These are phyloP conservation scores for Dysdera silvatica DNA, from an alignment of 1,140 invertebrate genomes.

Conservation along the genomic window DNA sequence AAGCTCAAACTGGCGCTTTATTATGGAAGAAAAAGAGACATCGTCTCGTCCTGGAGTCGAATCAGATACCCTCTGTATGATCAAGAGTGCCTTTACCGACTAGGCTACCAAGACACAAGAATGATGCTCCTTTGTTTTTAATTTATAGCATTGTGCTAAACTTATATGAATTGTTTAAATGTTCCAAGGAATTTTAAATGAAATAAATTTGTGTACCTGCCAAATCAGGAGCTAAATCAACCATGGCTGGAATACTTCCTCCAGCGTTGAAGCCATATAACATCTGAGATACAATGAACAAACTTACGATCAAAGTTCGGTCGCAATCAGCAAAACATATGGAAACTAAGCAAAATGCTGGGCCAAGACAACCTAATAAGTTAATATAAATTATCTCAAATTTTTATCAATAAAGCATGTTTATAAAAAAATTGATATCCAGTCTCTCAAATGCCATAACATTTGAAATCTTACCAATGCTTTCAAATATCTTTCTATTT, in stretches of 20 bases:
- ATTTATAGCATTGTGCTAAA: no score
- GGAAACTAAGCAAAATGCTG: background rate
- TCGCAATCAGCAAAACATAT: background rate
- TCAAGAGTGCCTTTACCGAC: no score
- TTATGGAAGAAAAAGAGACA: no score
- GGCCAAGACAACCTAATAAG: background rate
- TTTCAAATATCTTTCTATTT: background rate
- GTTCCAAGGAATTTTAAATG: no score
- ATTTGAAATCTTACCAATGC: background rate
- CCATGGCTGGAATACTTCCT: background rate
- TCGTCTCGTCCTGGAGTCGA: no score
- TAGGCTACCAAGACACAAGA: no score
- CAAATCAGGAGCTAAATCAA: constrained; percentile 1
- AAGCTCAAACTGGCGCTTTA: no score
- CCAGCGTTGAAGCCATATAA: background rate
- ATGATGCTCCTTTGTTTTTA: no score
- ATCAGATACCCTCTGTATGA: no score
- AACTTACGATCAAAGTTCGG: background rate
- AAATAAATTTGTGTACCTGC: no score
- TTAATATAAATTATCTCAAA: background rate
- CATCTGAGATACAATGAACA: background rate
- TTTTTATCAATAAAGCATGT: background rate
- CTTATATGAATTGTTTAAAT: no score
- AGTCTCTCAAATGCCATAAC: no score
- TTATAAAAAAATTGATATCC: background rate